phyloP scores from a whole-genome alignment of 2,797 vertebrate species.

The Phalloptychus januarius region DNA sequence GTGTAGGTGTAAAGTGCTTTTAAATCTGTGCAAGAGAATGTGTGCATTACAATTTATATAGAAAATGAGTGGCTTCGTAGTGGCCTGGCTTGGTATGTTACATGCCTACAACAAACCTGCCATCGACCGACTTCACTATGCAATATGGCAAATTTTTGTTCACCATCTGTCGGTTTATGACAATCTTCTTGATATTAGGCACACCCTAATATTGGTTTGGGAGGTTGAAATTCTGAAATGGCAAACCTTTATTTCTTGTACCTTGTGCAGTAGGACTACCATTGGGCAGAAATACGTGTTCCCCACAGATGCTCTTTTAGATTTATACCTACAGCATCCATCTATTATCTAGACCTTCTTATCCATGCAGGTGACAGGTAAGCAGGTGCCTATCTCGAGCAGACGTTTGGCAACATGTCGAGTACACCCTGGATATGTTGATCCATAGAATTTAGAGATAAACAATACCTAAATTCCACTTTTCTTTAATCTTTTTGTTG shows the following conservation, averaged over 20 bases:
- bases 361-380: background rate
- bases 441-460: no score
- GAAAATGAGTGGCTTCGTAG: conserved; percentile 61
- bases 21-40: conserved; percentile 44
- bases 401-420: no score
- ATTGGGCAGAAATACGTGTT: background rate
- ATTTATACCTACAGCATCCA: background rate
- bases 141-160: conserved; percentile 13
- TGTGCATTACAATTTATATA: conserved; percentile 26
- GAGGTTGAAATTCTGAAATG: background rate
- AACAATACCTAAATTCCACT: no score
- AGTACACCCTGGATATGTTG: no score
- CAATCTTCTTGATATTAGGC: background rate
- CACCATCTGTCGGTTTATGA: conserved; percentile 7
- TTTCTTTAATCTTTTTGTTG: no score
- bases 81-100: conserved; percentile 21
- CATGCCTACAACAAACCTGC: conserved; percentile 35
- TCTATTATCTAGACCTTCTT: background rate
- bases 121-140: conserved; percentile 45
- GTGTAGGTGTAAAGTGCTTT: conserved; percentile 65
- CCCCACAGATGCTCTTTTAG: no score
- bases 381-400: no score
- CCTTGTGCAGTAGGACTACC: background rate
- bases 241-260: background rate
- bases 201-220: background rate